Base-by-base conservation (phyloP, 2,797 vertebrate genomes). In the Schizopygopsis pylzovi region DNA sequence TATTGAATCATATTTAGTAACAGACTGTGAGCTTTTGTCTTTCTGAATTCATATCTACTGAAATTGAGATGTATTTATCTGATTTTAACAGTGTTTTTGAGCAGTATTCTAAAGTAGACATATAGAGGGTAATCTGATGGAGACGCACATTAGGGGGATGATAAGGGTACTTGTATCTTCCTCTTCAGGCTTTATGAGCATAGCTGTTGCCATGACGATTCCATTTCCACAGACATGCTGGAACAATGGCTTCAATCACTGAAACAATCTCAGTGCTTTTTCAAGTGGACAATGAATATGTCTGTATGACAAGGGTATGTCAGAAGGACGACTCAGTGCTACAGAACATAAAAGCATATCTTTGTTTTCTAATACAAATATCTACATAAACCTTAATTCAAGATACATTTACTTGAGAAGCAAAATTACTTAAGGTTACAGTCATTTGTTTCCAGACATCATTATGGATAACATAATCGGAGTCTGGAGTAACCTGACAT, bases 161-260 rank as follows among this genome's bases (percentile, higher is more conserved):
- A 43, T 56, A 56, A 59, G 37, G 49, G 37, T 43, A 8, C 81
- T 73, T 45, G 52, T 47, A 9, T 59, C 33, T 10, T 47, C 16
- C 68, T 45, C 68, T 71, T 70, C 47, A 41, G 37, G 10, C 68
- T 82, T 81, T 61, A 33, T 71, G n/a, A 39, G 33, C 65, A 52
- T 1, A 8, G 28, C 47, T 20, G 65, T 81, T 81, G 65, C 49
- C 65, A 81, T 81, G 65, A 81, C 47, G 20, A 70, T 54, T 80
- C n/a, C n/a, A 28, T 79, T 79, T 79, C 79, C 63, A 70, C 80
- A 56, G 67, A 43, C 16, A 25, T 33, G n/a, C 22, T 71, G 33
- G 33, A 82, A 71, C 67, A 82, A 81, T n/a, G 65, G 20, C 65
- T 18, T 4, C 33, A 25, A 28, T 71, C 65, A 28, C n/a, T 41